Conservation (phyloP, 1,140 invertebrate genomes). For the Rhopalosiphum maidis region DNA sequence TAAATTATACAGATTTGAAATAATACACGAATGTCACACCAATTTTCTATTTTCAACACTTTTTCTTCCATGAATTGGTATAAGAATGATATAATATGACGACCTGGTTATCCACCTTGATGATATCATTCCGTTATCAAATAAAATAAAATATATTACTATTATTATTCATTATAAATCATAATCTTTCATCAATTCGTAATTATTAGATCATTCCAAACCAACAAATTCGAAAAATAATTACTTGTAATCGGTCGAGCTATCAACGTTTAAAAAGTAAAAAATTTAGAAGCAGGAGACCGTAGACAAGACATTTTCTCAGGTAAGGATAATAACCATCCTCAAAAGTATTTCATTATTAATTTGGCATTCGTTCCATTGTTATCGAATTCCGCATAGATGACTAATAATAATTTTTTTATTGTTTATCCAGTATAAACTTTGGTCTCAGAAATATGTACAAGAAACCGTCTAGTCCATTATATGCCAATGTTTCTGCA, state of each 20-base stretch:
- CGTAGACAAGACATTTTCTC: not conserved
- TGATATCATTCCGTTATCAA: not conserved
- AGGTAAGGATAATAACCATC: not conserved
- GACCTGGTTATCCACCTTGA: not conserved
- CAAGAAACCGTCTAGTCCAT: conserved; percentile 36
- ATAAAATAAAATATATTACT: not conserved
- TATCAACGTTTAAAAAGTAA: not conserved
- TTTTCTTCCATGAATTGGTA: not conserved
- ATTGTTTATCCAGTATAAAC: not conserved
- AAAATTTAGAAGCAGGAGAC: not conserved
- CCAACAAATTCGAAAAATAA: not conserved
- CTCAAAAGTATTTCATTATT: not conserved
- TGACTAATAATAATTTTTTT: not conserved
- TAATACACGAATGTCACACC: not conserved
- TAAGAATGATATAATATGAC: not conserved
- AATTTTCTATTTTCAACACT: not conserved
- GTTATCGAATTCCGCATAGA: not conserved
- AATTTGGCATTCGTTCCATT: not conserved
- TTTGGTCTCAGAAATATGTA: conserved; percentile 8
- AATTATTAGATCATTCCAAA: not conserved
- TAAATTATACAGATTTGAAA: not conserved
- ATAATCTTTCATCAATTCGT: too few species aligned
- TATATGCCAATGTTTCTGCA: conserved; percentile 41
- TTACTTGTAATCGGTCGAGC: not conserved
- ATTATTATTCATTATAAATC: too few species aligned